These are phyloP conservation scores for Speoplatyrhinus poulsoni DNA, from an alignment of 2,113 vertebrate species.

Conservation along the genomic window DNA sequence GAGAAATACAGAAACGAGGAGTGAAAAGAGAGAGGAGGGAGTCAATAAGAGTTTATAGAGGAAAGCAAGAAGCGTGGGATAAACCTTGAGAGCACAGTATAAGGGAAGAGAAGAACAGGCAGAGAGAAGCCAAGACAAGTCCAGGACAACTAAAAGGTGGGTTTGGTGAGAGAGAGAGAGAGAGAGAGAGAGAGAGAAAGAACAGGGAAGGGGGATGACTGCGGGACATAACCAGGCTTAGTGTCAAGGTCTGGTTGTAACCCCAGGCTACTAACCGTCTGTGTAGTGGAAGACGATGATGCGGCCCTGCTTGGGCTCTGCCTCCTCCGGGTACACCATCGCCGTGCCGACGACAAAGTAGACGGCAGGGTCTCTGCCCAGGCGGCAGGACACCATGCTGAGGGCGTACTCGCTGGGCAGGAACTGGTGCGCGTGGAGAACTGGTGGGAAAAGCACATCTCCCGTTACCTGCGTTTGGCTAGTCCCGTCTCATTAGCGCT, in stretches of 20 bases:
- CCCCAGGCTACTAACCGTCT: conserved; percentile 80
- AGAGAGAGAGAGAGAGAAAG: background rate
- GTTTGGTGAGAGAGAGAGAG: background rate
- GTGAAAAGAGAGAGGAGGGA: background rate
- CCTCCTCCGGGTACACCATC: conserved; percentile 98
- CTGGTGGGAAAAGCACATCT: conserved; percentile 54
- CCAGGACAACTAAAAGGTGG: conserved; percentile 50
- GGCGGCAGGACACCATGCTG: conserved; percentile 94
- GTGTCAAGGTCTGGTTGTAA: background rate
- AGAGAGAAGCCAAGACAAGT: conserved; percentile 14
- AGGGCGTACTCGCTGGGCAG: conserved; percentile 95
- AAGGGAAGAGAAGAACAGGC: conserved; percentile 36
- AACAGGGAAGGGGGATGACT: background rate
- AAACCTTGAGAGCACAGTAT: conserved; percentile 32
- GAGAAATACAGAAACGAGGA: background rate
- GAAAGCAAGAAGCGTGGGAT: conserved; percentile 26
- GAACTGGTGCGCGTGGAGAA: conserved; percentile 97
- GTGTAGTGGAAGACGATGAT: conserved; percentile 98
- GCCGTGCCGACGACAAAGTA: conserved; percentile 97
- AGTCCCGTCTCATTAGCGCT: background rate
- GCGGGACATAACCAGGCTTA: background rate
- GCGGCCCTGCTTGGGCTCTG: conserved; percentile 96
- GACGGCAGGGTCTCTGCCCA: conserved; percentile 93
- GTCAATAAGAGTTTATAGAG: background rate
- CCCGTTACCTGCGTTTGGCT: background rate